Percentiles rank a stretch among this genome's conserved stretches.
Conservation (phyloP, 2,888 invertebrate genomes). For the Coelopa pilipes region DNA sequence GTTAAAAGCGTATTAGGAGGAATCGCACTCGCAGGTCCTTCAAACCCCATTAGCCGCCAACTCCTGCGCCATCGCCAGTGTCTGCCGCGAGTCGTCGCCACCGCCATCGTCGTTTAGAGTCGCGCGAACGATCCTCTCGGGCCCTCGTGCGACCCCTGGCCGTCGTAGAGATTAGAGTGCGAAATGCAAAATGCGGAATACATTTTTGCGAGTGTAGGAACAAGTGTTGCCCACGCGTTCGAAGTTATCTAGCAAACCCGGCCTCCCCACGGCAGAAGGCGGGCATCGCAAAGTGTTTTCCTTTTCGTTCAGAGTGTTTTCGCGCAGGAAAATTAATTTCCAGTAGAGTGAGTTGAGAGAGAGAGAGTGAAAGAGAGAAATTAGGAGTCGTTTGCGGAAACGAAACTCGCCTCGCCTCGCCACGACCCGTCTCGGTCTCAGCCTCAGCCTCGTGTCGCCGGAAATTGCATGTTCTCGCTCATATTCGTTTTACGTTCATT, state of each 20-base stretch:
- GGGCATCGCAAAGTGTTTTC: slow-evolving; percentile 21
- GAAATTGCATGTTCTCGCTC: slow-evolving; percentile 43
- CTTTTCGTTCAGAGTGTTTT: no score
- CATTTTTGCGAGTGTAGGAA: slow-evolving; percentile 52
- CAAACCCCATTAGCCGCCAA: slow-evolving; percentile 35
- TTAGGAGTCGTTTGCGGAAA: no score
- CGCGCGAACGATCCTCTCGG: slow-evolving; percentile 14
- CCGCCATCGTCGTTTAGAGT: slow-evolving; percentile 23
- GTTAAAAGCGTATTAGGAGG: slow-evolving; percentile 39
- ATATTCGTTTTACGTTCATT: no score
- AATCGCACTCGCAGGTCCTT: slow-evolving; percentile 39
- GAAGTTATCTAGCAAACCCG: neutral
- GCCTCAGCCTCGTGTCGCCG: slow-evolving; percentile 26
- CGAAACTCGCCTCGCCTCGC: neutral
- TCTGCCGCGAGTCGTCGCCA: neutral
- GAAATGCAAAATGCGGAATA: slow-evolving; percentile 45
- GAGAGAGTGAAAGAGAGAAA: no score
- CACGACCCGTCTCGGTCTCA: neutral
- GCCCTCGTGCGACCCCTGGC: neutral
- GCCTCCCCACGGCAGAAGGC: neutral
- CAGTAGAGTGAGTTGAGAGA: no score
- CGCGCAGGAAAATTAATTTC: no score
- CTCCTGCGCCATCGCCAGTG: neutral
- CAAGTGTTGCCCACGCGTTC: slow-evolving; percentile 31
- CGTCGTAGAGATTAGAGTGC: neutral